phyloP scores from a whole-genome alignment of 1,140 invertebrate genomes.

The Habropoda laboriosa region DNA sequence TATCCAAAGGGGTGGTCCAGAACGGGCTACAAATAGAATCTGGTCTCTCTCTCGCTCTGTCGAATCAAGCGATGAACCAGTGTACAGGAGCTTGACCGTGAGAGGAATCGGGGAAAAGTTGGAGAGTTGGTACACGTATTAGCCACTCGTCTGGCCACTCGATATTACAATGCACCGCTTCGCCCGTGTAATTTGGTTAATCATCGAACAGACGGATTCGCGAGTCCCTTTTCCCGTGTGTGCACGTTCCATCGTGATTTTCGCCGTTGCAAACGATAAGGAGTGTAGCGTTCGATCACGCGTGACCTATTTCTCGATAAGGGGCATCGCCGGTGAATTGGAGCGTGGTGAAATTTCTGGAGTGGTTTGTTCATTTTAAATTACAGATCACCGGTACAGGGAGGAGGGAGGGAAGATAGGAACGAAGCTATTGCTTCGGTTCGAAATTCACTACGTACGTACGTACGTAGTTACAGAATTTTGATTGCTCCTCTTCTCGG shows the following conservation, averaged over 20 bases:
- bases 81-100: slow-evolving; percentile 18
- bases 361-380: slow-evolving; percentile 22
- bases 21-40: slow-evolving; percentile 55
- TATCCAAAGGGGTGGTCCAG: not conserved
- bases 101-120: slow-evolving; percentile 33
- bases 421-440: too few relatives aligned
- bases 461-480: too few relatives aligned
- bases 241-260: not conserved
- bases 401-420: too few relatives aligned
- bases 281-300: not conserved
- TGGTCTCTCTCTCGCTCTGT: slow-evolving; percentile 48
- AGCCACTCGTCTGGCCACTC: slow-evolving; percentile 30
- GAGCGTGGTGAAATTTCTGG: not conserved
- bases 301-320: slow-evolving; percentile 4
- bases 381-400: not conserved
- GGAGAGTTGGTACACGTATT: slow-evolving; percentile 12
- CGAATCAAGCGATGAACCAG: slow-evolving; percentile 53
- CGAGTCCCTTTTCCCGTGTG: not conserved
- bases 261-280: not conserved
- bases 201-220: slow-evolving; percentile 28
- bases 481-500: too few relatives aligned
- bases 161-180: slow-evolving; percentile 48
- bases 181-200: slow-evolving; percentile 56
- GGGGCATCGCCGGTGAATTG: not conserved
- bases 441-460: too few relatives aligned